Evolutionary conservation across 2,888 invertebrate genomes (phyloP).

Genomic region (Athripsodes cinereus): DNA sequence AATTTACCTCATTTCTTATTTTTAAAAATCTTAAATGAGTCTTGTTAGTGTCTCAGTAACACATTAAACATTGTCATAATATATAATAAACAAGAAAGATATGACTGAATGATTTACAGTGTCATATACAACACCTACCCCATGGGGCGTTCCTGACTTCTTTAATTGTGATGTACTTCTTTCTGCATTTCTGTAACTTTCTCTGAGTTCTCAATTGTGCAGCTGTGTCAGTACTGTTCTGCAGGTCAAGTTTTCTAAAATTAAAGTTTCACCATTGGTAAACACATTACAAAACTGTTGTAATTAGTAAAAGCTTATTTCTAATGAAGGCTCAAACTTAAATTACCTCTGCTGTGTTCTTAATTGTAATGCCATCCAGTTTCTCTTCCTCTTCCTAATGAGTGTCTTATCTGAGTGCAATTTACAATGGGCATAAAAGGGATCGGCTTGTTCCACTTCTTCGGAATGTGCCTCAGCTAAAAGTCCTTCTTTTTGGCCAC

Average conservation of each 20-base stretch:
- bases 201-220: constrained; percentile 71
- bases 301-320: not conserved
- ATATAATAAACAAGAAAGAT: too few species aligned
- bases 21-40: not conserved
- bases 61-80: too few species aligned
- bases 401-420: constrained; percentile 89
- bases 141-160: constrained; percentile 72
- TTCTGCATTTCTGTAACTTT: constrained; percentile 77
- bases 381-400: constrained; percentile 71
- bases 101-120: too few species aligned
- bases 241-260: constrained; percentile 50
- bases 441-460: constrained; percentile 89
- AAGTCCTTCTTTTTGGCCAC: constrained; percentile 89
- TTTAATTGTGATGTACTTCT: constrained; percentile 74
- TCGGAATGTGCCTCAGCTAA: constrained; percentile 89
- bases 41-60: too few species aligned
- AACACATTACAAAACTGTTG: too few species aligned
- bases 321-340: too few species aligned
- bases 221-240: constrained; percentile 56
- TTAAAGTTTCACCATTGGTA: not conserved
- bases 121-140: constrained; percentile 60
- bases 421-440: constrained; percentile 95
- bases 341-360: constrained; percentile 64
- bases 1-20: not conserved
- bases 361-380: constrained; percentile 82